phyloP scores from a whole-genome alignment of 2,888 invertebrate species.

The Dinocampus coccinellae region DNA sequence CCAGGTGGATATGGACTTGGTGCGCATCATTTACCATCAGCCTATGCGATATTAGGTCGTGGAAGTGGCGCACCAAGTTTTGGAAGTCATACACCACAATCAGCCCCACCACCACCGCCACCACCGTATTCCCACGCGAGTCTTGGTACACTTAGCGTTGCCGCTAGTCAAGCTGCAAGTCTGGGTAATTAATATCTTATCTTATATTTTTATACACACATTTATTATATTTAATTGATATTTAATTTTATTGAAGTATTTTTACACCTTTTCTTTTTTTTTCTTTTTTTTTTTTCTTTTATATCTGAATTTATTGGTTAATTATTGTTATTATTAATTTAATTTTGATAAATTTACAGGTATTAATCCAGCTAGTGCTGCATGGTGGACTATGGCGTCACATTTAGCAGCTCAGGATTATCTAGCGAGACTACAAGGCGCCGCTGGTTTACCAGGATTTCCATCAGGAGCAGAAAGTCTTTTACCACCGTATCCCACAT shows the following conservation, averaged over 20 bases:
- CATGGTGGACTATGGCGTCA: slow-evolving; percentile 93
- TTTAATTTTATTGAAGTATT: neutral
- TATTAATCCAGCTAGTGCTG: slow-evolving; percentile 72
- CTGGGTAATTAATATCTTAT: slow-evolving; percentile 72
- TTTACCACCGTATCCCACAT: slow-evolving; percentile 73
- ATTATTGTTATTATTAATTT: too few relatives aligned
- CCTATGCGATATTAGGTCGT: slow-evolving; percentile 68
- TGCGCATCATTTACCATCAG: slow-evolving; percentile 68
- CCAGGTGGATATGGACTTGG: slow-evolving; percentile 67
- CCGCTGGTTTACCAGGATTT: slow-evolving; percentile 81
- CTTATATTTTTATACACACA: neutral
- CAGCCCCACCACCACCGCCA: slow-evolving; percentile 64
- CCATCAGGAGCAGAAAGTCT: slow-evolving; percentile 72
- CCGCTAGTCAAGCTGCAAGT: slow-evolving; percentile 88
- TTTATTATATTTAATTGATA: neutral
- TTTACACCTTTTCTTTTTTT: too few relatives aligned
- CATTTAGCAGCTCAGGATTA: slow-evolving; percentile 92
- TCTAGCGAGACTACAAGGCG: slow-evolving; percentile 82
- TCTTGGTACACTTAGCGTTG: slow-evolving; percentile 80
- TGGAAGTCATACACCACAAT: slow-evolving; percentile 62
- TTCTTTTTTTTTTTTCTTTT: too few relatives aligned
- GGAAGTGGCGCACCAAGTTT: slow-evolving; percentile 62
- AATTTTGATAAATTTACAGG: slow-evolving; percentile 70
- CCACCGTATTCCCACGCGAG: slow-evolving; percentile 67
- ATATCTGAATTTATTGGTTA: too few relatives aligned